Conservation (phyloP, 2,888 invertebrate genomes). For the Lapara coniferarum region DNA sequence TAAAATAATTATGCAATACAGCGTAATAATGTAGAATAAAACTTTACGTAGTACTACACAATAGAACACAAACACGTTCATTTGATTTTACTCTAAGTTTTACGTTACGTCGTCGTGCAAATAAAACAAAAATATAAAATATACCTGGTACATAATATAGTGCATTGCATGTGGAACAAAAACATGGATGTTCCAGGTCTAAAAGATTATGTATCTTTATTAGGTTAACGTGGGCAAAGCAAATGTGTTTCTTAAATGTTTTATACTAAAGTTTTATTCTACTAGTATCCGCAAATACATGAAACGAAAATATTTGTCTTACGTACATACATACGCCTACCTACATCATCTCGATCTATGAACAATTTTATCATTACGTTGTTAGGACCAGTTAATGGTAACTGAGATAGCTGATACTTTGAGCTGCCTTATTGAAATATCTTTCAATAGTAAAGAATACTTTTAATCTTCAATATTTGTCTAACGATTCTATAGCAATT, state of each 20-base stretch:
- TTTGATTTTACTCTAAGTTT: no score
- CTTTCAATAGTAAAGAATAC: neutral
- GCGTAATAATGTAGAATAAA: slow-evolving; percentile 20
- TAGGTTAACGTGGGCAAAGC: no score
- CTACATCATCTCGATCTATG: slow-evolving; percentile 15
- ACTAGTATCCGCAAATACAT: slow-evolving; percentile 33
- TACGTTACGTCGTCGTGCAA: no score
- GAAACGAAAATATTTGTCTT: slow-evolving; percentile 61
- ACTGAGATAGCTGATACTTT: slow-evolving; percentile 7
- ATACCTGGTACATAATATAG: no score
- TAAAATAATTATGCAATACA: slow-evolving; percentile 57
- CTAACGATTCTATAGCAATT: neutral
- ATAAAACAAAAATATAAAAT: no score
- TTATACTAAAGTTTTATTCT: slow-evolving; percentile 12
- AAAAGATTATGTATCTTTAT: no score
- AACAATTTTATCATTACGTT: slow-evolving; percentile 10
- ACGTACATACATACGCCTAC: slow-evolving; percentile 43
- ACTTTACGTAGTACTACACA: slow-evolving; percentile 6
- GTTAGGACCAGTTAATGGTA: slow-evolving; percentile 28
- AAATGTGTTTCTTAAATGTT: no score
- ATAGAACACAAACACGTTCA: no score
- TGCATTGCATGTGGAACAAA: no score
- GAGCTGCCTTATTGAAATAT: slow-evolving; percentile 13
- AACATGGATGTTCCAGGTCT: no score
- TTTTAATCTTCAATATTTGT: slow-evolving; percentile 3